phyloP scores from a whole-genome alignment of 2,888 invertebrate species.

The Drosophila atripex region DNA sequence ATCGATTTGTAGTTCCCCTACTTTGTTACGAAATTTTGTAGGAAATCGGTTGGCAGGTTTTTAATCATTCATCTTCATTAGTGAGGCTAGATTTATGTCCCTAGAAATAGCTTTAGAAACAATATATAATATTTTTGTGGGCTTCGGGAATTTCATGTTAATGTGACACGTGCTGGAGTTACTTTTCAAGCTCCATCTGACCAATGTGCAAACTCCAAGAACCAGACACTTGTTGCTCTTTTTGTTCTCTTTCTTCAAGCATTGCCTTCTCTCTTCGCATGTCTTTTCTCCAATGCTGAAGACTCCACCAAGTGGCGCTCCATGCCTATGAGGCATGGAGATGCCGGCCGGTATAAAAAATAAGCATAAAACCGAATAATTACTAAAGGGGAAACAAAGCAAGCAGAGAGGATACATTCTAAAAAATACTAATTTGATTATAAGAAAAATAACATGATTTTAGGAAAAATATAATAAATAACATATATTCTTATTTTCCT shows the following conservation, averaged over 20 bases:
- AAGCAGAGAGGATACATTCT: constrained; percentile 18
- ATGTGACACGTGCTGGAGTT: constrained; percentile 21
- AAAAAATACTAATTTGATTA: not conserved
- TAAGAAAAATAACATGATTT: not conserved
- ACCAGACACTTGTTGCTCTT: constrained; percentile 47
- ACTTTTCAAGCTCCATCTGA: constrained; percentile 2
- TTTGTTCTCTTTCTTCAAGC: constrained; percentile 11
- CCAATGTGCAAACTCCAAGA: constrained; percentile 38
- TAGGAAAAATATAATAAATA: not conserved
- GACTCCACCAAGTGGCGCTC: constrained; percentile 49
- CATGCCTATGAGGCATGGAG: constrained; percentile 14
- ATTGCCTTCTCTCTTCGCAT: constrained; percentile 2
- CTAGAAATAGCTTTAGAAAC: not conserved
- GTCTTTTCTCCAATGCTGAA: constrained; percentile 8
- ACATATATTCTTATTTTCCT: not conserved
- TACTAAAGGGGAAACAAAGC: constrained; percentile 42
- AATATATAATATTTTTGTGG: not conserved
- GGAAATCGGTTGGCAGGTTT: not conserved
- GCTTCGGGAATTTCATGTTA: not conserved
- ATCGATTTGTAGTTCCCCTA: constrained; percentile 8
- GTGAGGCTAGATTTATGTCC: not conserved
- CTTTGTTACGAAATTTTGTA: not conserved
- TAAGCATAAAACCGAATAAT: constrained; percentile 50
- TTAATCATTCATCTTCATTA: not conserved
- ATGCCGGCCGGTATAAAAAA: constrained; percentile 70